These are phyloP conservation scores for Anagrus nilaparvatae DNA, from an alignment of 1,140 invertebrate genomes.

Conservation along the genomic window DNA sequence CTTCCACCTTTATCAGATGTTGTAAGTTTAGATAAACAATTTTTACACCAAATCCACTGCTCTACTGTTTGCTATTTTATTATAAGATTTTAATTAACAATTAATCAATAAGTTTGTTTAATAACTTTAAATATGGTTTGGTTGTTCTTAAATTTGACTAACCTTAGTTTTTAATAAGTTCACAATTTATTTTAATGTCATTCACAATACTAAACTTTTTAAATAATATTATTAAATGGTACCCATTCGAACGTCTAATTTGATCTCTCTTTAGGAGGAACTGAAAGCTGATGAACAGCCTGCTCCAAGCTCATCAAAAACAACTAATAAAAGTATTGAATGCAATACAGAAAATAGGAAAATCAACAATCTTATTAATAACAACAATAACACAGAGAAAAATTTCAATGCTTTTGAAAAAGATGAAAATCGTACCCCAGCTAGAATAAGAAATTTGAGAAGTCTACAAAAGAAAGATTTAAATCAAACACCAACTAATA, in stretches of 20 bases:
- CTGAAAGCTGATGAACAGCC: constrained; percentile 24
- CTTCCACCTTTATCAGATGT: constrained; percentile 32
- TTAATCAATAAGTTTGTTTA: too few species aligned
- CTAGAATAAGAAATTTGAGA: constrained; percentile 21
- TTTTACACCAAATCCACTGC: constrained; percentile 23
- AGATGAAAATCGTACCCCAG: constrained; percentile 9
- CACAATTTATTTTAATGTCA: not conserved
- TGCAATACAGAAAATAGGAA: constrained; percentile 7
- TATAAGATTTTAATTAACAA: constrained; percentile 8
- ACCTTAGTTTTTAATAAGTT: not conserved
- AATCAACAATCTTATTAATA: constrained; percentile 20
- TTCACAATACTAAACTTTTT: constrained; percentile 9
- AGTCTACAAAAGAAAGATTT: constrained; percentile 17
- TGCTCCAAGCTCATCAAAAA: constrained; percentile 27
- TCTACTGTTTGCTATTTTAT: constrained; percentile 23
- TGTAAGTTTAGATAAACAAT: constrained; percentile 38
- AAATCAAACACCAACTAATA: constrained; percentile 1
- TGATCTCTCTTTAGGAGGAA: constrained; percentile 26
- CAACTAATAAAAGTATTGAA: too few species aligned
- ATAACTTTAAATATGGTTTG: too few species aligned
- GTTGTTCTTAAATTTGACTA: too few species aligned
- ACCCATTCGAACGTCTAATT: constrained; percentile 26
- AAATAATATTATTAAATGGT: constrained; percentile 12
- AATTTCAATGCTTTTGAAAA: constrained; percentile 28
- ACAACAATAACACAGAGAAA: constrained; percentile 31